Percentiles rank a stretch among this genome's conserved stretches.
These are phyloP conservation scores for Helicoverpa assulta DNA, from an alignment of 2,888 invertebrate species.

Conservation along the genomic window DNA sequence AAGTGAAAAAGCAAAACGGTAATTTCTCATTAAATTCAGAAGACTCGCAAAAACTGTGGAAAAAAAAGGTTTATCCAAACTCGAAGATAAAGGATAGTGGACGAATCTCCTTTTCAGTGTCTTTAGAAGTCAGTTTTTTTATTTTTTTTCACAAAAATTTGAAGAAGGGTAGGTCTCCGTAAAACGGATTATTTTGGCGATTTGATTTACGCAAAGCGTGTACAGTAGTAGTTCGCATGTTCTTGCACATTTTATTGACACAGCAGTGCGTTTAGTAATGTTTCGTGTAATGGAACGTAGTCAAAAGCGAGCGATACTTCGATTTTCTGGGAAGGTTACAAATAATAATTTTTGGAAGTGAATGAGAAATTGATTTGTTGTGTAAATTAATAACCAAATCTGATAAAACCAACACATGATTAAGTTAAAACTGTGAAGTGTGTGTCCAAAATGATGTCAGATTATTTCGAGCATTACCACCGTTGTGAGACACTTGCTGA, in stretches of 20 bases:
- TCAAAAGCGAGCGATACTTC: constrained; percentile 47
- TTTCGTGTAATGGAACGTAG: constrained; percentile 31
- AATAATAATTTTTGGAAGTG: constrained; percentile 31
- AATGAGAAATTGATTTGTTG: constrained; percentile 6
- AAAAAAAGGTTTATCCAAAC: too few relatives aligned
- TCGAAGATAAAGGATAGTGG: too few relatives aligned
- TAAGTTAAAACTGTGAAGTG: constrained; percentile 15
- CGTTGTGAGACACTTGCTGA: constrained; percentile 93
- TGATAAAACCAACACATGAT: constrained; percentile 11
- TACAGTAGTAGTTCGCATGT: background rate
- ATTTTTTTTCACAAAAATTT: too few relatives aligned
- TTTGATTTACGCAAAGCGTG: constrained; percentile 9
- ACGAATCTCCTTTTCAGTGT: too few relatives aligned
- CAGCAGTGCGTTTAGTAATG: background rate
- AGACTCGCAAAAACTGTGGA: too few relatives aligned
- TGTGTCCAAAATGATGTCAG: constrained; percentile 76
- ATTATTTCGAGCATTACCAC: constrained; percentile 83
- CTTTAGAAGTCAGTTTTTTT: too few relatives aligned
- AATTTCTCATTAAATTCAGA: too few relatives aligned
- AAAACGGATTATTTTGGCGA: constrained; percentile 4
- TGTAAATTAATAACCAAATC: background rate
- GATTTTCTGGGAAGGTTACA: constrained; percentile 55
- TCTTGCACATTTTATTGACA: background rate
- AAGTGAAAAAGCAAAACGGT: too few relatives aligned
- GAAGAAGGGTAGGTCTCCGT: too few relatives aligned